Evolutionary conservation across 2,797 vertebrate genomes (phyloP).

Genomic region (Acipenser oxyrinchus): DNA sequence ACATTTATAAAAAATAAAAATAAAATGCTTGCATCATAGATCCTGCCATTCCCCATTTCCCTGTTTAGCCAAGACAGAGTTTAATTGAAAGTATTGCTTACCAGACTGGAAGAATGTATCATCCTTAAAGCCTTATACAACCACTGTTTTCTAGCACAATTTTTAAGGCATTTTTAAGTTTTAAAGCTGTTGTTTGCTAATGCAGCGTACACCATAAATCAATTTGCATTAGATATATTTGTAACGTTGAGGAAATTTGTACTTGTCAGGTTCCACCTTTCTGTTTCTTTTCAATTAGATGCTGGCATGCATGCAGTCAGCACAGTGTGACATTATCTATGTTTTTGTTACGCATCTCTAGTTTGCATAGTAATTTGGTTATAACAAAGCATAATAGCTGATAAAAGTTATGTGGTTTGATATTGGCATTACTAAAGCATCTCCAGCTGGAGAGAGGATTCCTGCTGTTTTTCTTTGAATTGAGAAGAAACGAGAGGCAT

Average conservation of each 20-base stretch:
- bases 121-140: slow-evolving; percentile 19
- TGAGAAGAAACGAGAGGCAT: slow-evolving; percentile 6
- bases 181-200: neutral
- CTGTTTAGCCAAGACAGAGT: slow-evolving; percentile 53
- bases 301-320: neutral
- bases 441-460: slow-evolving; percentile 12
- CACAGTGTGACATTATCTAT: neutral
- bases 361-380: slow-evolving; percentile 49
- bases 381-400: slow-evolving; percentile 49
- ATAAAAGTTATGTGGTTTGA: slow-evolving; percentile 48
- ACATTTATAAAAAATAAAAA: neutral
- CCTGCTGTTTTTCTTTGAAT: slow-evolving; percentile 16
- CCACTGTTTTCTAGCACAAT: slow-evolving; percentile 15
- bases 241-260: neutral
- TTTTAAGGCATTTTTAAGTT: slow-evolving; percentile 12
- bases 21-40: slow-evolving; percentile 1
- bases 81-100: slow-evolving; percentile 67
- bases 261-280: neutral
- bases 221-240: neutral
- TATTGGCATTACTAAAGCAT: slow-evolving; percentile 34
- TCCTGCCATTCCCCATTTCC: slow-evolving; percentile 25
- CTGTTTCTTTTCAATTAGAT: neutral
- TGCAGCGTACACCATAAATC: neutral
- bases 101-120: slow-evolving; percentile 48
- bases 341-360: slow-evolving; percentile 8